Conservation (phyloP, 1,140 invertebrate species). For the Heliconius congener region DNA sequence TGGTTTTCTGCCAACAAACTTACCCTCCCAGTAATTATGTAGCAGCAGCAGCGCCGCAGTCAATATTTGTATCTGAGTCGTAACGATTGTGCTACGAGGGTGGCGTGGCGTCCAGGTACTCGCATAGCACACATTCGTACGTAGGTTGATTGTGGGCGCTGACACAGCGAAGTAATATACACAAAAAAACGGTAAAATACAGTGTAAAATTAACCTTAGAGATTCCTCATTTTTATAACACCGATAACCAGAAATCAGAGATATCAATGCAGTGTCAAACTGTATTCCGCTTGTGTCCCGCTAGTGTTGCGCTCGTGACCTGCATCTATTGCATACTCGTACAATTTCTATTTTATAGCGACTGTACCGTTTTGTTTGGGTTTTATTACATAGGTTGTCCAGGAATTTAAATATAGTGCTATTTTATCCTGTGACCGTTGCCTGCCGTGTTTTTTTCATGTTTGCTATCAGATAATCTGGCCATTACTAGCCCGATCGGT, state of each 20-base stretch:
- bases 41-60: conserved; percentile 41
- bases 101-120: conserved; percentile 20
- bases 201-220: not conserved
- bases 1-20: conserved; percentile 42
- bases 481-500: too few species aligned
- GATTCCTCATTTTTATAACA: not conserved
- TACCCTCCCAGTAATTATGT: conserved; percentile 44
- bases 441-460: too few species aligned
- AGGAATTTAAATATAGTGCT: too few species aligned
- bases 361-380: conserved; percentile 4
- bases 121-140: not conserved
- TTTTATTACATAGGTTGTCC: conserved; percentile 7
- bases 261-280: conserved; percentile 2
- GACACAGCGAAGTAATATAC: conserved; percentile 7
- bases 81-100: conserved; percentile 38
- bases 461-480: too few species aligned
- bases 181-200: not conserved
- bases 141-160: conserved; percentile 25
- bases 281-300: conserved; percentile 7
- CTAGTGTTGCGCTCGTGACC: conserved; percentile 49
- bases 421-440: too few species aligned
- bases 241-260: not conserved
- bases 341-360: conserved; percentile 21
- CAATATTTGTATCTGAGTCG: conserved; percentile 47
- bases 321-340: conserved; percentile 50